phyloP scores from a whole-genome alignment of 2,797 vertebrate species.

The Buphagus erythrorhynchus region DNA sequence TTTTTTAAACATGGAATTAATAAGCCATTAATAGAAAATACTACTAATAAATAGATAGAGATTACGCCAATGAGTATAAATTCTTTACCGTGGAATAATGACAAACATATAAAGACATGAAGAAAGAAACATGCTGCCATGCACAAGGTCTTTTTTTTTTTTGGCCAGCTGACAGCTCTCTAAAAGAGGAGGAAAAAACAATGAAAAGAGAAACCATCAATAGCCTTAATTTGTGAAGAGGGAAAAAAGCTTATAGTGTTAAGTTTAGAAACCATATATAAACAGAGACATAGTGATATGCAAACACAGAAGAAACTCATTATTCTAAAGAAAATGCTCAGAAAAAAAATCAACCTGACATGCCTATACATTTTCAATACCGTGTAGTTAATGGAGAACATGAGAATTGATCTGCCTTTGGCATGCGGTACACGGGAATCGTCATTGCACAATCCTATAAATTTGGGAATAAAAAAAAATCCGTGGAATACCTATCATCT shows the following conservation, averaged over 20 bases:
- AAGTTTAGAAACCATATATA: background rate
- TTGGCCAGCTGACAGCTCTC: background rate
- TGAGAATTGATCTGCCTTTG: background rate
- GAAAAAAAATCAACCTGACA: conserved; percentile 13
- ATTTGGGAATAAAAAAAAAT: background rate
- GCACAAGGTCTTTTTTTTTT: background rate
- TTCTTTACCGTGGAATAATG: background rate
- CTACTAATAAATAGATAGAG: background rate
- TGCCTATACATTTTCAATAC: background rate
- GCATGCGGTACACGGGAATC: rapidly evolving
- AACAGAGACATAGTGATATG: background rate
- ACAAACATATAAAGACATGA: background rate
- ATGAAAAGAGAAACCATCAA: background rate
- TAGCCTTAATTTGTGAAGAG: background rate
- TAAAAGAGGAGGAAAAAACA: background rate
- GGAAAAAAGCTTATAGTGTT: background rate
- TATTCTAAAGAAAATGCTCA: background rate
- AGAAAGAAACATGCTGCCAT: background rate
- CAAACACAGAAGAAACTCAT: conserved; percentile 15
- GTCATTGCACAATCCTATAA: background rate
- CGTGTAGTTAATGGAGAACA: background rate
- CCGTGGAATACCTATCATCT: background rate
- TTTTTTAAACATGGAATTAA: background rate
- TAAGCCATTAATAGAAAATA: background rate
- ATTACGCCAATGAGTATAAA: background rate